Evolutionary conservation across 2,797 vertebrate genomes (phyloP), one percentile per base, ranked within the genome.

Genomic region (Sphenodon punctatus): DNA sequence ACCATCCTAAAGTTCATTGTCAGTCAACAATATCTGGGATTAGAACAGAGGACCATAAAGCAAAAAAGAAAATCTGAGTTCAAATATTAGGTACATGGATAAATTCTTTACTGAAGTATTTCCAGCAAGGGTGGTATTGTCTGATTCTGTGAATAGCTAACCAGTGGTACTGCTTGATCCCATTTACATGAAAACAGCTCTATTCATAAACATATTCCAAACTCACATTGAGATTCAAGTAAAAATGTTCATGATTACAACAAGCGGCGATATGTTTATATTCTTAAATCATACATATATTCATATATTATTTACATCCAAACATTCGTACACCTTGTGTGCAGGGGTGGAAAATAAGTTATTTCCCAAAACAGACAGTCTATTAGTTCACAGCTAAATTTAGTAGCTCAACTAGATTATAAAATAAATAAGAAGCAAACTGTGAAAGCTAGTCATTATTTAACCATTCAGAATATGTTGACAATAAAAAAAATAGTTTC

Each of bases 121-220:
- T 93, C 88, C 86, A 93, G 93, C 85, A 79, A 94, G 92, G 85
- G 86, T 93, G 87, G 92, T 89, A 94, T 95, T 96, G 93, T 96
- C 91, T 93, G 90, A 85, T 91, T 94, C 78, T 77, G 79, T 96
- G 92, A 95, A 95, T 94, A 94, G 89, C 92, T 88, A 95, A 92
- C 89, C 92, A 92, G 87, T 92, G 74, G 91, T 95, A 89, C 92
- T 84, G 89, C 91, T 95, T 94, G 90, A 95, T 93, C 88, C 92
- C 92, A 95, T 96, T 96, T 95, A 93, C 94, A 95, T 95, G 94
- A 93, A 95, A 96, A 95, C 94, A 94, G 87, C 89, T 93, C 92
- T 92, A 93, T 95, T 96, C 94, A 95, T 90, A 91, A 91, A 92
- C 89, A 86, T 91, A 85, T 94, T 93, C 88, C 88, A 93, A 93